A percentile compares a stretch with the other conserved stretches of the same genome.
Evolutionary conservation across 2,888 invertebrate species (phyloP).

Genomic region (Gonocerus acuteangulatus): DNA sequence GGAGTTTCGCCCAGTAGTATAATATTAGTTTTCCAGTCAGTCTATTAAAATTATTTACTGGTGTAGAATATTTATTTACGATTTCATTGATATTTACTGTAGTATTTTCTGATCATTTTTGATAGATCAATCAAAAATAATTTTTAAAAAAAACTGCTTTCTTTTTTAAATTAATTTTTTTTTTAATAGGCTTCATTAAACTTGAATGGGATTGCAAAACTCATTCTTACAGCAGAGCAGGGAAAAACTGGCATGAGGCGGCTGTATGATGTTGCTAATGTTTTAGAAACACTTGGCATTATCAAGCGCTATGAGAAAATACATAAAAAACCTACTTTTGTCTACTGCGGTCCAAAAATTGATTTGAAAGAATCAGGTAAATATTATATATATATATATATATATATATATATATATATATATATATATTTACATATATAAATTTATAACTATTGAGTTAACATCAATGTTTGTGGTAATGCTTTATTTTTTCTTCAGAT

Average conservation of each 20-base stretch:
- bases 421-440: too few species aligned
- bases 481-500: constrained; percentile 2
- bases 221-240: constrained; percentile 41
- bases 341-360: constrained; percentile 32
- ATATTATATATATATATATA: neutral
- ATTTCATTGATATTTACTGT: too few species aligned
- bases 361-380: constrained; percentile 13
- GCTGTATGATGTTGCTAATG: constrained; percentile 71
- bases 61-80: too few species aligned
- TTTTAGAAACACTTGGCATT: constrained; percentile 63
- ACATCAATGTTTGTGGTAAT: too few species aligned
- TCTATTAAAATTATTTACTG: too few species aligned
- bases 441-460: neutral
- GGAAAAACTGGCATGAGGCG: constrained; percentile 63
- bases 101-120: too few species aligned
- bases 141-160: too few species aligned
- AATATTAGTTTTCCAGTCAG: too few species aligned
- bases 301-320: constrained; percentile 51
- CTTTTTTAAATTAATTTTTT: neutral
- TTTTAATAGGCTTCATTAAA: constrained; percentile 29
- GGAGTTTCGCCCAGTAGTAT: too few species aligned
- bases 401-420: neutral
- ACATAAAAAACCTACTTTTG: constrained; percentile 30
- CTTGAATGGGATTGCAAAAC: constrained; percentile 27
- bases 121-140: too few species aligned